Conservation (phyloP, 2,797 vertebrate genomes). For the Bradypodion pumilum region DNA sequence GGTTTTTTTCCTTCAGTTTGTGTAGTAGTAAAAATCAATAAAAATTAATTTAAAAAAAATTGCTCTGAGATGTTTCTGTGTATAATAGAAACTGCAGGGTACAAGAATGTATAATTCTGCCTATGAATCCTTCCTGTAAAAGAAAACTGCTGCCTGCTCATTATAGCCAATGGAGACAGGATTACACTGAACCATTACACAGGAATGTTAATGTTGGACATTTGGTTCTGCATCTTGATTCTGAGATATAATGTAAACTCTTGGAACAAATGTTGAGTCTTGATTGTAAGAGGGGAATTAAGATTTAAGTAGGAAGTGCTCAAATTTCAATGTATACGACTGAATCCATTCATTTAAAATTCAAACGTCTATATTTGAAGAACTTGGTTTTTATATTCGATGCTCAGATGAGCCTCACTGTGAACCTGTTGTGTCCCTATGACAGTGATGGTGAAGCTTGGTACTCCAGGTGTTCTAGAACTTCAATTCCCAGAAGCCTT, state of each 20-base stretch:
- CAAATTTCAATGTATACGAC: not conserved
- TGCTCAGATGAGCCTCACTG: not conserved
- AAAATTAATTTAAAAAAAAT: too few species aligned
- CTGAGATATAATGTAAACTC: not conserved
- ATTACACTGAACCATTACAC: not conserved
- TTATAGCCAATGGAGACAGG: not conserved
- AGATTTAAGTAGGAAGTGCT: not conserved
- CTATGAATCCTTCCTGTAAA: not conserved
- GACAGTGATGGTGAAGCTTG: too few species aligned
- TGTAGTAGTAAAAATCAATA: too few species aligned
- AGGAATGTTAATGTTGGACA: not conserved
- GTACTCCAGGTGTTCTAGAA: too few species aligned
- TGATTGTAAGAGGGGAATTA: not conserved
- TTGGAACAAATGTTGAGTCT: not conserved
- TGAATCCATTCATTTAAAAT: not conserved
- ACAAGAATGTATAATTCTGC: constrained; percentile 3
- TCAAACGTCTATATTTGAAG: not conserved
- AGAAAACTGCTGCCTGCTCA: not conserved
- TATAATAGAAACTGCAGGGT: not conserved
- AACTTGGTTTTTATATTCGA: not conserved
- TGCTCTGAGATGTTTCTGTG: not conserved
- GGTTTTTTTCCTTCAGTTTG: too few species aligned
- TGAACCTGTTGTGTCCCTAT: not conserved
- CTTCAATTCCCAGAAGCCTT: too few species aligned
- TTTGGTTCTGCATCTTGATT: not conserved